Conservation (phyloP, 2,797 vertebrate species). For the Intellagama lesueurii region DNA sequence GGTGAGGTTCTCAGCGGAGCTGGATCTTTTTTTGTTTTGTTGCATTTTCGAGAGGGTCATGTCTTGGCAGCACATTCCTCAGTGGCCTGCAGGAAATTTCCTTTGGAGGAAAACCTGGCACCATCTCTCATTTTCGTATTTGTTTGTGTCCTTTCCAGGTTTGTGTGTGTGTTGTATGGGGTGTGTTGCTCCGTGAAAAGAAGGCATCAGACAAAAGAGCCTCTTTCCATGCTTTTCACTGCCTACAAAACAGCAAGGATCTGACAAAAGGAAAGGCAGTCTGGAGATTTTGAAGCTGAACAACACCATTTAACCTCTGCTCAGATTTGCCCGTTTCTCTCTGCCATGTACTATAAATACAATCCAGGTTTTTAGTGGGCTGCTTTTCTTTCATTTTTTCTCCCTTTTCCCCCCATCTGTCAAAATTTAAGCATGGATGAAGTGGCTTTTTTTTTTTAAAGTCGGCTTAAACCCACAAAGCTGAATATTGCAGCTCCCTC, state of each 20-base stretch:
- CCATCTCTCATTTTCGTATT: slow-evolving; percentile 93
- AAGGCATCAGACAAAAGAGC: slow-evolving; percentile 90
- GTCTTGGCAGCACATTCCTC: slow-evolving; percentile 80
- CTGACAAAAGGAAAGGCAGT: slow-evolving; percentile 88
- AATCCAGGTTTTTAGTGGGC: background rate
- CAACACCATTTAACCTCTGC: slow-evolving; percentile 65
- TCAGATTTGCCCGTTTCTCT: slow-evolving; percentile 58
- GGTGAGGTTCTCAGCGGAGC: slow-evolving; percentile 61
- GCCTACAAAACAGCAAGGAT: slow-evolving; percentile 90
- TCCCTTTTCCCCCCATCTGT: background rate
- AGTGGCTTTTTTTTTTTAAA: slow-evolving; percentile 19
- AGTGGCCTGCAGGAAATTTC: slow-evolving; percentile 83
- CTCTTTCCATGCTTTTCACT: slow-evolving; percentile 87
- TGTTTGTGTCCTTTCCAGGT: slow-evolving; percentile 87
- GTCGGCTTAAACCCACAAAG: slow-evolving; percentile 48
- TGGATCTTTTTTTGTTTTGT: slow-evolving; percentile 21
- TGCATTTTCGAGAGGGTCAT: slow-evolving; percentile 60
- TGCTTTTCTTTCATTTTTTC: background rate
- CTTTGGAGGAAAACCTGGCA: slow-evolving; percentile 81
- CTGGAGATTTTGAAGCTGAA: slow-evolving; percentile 88
- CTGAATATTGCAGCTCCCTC: slow-evolving; percentile 23
- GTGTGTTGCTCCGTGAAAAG: slow-evolving; percentile 76
- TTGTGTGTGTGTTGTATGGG: slow-evolving; percentile 48
- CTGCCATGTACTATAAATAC: slow-evolving; percentile 33
- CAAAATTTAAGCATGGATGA: slow-evolving; percentile 10